Percentiles rank a stretch among this genome's conserved stretches.
These are phyloP conservation scores for Magallana angulata DNA, from an alignment of 1,140 invertebrate genomes.

Conservation along the genomic window DNA sequence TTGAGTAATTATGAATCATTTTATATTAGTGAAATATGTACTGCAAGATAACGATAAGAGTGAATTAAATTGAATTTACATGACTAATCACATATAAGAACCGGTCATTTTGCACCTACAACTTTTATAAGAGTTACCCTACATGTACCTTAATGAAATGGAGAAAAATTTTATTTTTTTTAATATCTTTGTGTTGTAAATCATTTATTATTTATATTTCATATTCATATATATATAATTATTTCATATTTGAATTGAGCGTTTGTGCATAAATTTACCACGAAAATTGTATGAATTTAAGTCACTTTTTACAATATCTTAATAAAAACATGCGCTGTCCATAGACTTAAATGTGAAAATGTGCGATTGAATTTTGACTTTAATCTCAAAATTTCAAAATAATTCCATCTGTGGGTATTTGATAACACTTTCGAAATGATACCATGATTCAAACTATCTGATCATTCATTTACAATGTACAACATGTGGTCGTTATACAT, in stretches of 20 bases:
- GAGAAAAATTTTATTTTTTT: not conserved
- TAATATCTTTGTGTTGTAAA: not conserved
- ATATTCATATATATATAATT: not conserved
- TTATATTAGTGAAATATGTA: not conserved
- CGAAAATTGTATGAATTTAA: not conserved
- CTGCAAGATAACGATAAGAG: not conserved
- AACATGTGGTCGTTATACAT: no score
- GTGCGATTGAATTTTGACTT: not conserved
- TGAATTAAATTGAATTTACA: not conserved
- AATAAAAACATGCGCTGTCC: no score
- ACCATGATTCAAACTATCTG: no score
- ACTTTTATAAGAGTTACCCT: not conserved
- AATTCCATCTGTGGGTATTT: not conserved
- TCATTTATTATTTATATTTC: not conserved
- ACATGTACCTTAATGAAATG: not conserved
- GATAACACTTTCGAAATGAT: not conserved
- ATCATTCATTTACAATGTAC: no score
- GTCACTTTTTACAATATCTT: not conserved
- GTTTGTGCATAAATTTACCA: not conserved
- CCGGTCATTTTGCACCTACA: not conserved
- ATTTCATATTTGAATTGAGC: not conserved
- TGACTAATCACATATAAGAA: not conserved
- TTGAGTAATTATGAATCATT: not conserved
- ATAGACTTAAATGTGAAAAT: not conserved
- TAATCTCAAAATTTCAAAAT: not conserved